These are phyloP conservation scores for Scomber scombrus DNA, from an alignment of 2,113 vertebrate species.

Conservation along the genomic window DNA sequence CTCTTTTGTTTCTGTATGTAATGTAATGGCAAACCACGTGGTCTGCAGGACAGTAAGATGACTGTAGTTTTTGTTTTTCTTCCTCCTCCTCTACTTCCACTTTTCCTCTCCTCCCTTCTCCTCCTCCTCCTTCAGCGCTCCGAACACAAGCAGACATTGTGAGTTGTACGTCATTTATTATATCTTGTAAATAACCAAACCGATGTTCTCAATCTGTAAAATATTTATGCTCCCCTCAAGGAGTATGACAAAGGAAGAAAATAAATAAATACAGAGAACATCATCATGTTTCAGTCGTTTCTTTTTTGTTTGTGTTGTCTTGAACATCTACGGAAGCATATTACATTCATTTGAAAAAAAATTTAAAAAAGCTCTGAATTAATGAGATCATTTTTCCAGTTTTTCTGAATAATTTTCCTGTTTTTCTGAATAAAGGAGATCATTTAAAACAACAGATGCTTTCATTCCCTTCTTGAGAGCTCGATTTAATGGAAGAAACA, in stretches of 20 bases:
- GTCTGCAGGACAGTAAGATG: slow-evolving; percentile 6
- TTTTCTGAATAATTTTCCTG: too few relatives aligned
- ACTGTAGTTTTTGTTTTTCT: slow-evolving; percentile 12
- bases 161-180: slow-evolving; percentile 70
- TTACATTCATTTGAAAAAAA: too few relatives aligned
- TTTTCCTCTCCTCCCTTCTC: too few relatives aligned
- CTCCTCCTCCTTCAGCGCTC: slow-evolving; percentile 23
- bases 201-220: slow-evolving; percentile 71
- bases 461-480: too few relatives aligned
- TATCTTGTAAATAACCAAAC: slow-evolving; percentile 81
- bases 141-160: slow-evolving; percentile 56
- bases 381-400: too few relatives aligned
- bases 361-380: too few relatives aligned
- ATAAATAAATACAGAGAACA: slow-evolving; percentile 70
- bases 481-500: too few relatives aligned
- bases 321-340: too few relatives aligned
- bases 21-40: neutral
- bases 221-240: slow-evolving; percentile 75
- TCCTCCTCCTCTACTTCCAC: neutral
- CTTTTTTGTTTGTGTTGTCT: neutral
- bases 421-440: too few relatives aligned
- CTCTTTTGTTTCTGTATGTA: neutral
- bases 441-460: too few relatives aligned
- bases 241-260: slow-evolving; percentile 36
- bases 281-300: neutral